A percentile compares a stretch with the other conserved stretches of the same genome.
Conservation (phyloP, 2,797 vertebrate species). For the Aselliscus stoliczkanus region DNA sequence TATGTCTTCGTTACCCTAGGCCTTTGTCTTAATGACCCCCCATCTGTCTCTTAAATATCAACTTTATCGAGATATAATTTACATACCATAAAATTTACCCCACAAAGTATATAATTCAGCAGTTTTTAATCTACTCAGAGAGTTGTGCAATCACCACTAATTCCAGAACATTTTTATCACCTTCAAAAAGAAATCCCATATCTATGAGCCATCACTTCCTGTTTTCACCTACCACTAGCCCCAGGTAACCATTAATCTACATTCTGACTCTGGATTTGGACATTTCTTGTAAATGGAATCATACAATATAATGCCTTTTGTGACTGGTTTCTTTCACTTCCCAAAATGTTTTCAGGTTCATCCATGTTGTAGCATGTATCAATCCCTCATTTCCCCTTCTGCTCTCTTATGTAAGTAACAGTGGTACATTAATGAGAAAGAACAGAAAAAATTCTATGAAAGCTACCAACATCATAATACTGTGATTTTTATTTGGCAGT, state of each 20-base stretch:
- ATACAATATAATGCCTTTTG: neutral
- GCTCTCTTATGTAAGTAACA: neutral
- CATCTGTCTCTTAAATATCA: neutral
- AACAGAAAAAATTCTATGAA: neutral
- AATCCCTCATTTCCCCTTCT: neutral
- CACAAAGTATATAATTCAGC: neutral
- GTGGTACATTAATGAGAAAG: neutral
- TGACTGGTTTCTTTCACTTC: neutral
- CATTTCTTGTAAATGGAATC: neutral
- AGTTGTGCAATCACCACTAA: neutral
- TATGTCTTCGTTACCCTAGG: neutral
- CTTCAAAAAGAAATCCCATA: neutral
- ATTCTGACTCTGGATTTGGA: neutral
- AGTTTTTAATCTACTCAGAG: neutral
- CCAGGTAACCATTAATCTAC: neutral
- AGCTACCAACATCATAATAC: neutral
- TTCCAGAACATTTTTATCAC: conserved; percentile 6
- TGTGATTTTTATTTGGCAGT: neutral
- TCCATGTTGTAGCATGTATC: neutral
- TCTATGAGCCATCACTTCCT: neutral
- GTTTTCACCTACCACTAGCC: neutral
- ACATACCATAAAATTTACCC: neutral
- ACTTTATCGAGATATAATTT: neutral
- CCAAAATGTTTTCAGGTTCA: neutral
- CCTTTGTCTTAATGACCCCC: neutral